Evolutionary conservation across 2,113 vertebrate species (phyloP), one percentile per base, ranked within the genome.

Genomic region (Prolemur simus): DNA sequence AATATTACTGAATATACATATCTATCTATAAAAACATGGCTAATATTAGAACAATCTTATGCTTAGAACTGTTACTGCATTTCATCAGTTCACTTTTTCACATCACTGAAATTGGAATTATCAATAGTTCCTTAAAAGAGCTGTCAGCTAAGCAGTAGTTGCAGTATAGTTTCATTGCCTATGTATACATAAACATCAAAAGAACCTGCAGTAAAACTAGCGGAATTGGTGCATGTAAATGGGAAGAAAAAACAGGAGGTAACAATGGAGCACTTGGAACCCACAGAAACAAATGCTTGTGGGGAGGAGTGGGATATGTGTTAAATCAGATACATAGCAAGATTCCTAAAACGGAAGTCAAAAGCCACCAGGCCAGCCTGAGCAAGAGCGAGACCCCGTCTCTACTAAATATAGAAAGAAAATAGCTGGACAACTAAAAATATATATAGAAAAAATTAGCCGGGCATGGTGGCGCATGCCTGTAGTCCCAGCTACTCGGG

Each of bases 1-100:
- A 90, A 81, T 63, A 64, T 49, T 91, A 90, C 69, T 17, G 15
- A 69, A 69, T n/a, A 69, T 23, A 69, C 20, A 47, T 29, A 45
- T 37, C 42, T 45, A 66, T 20, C 10, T 82, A 68, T 66, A 76
- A 69, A 78, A 84, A 84, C 8, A 52, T 13, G 27, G 56, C 49
- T 81, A 88, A 66, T 56, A 60, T 45, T n/a, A 85, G 32, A 96
- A 86, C n/a, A 96, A 92, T 69, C 27, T 89, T 63, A 89, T 45
- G 45, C 58, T 94, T 89, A 92, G 21, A 81, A 90, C 15, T 76
- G 4, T 68, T 76, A 60, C 2, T 86, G 10, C 34, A 96, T 93
- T 95, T 93, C 49, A 81, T 74, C 9, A 96, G 52, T 87, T 84
- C 10, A 42, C 32, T 69, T 93, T 89, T 63, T 83, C 45, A 76